phyloP scores from a whole-genome alignment of 64 coral and sea anemone genomes.

The Montipora capricornis region DNA sequence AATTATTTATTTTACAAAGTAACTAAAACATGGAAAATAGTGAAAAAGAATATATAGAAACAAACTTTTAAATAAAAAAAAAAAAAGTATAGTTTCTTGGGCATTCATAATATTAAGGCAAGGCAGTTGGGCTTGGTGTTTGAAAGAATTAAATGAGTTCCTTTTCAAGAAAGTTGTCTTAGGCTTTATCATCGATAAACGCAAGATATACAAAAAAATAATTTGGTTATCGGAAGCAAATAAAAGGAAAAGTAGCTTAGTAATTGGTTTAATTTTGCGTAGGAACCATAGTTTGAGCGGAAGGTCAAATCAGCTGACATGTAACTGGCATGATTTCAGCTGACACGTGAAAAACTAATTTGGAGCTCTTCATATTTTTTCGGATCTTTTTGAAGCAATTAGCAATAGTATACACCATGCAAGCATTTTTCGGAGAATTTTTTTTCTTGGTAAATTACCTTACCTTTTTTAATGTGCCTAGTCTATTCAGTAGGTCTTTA shows the following conservation, averaged over 20 bases:
- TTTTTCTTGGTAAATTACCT: no score
- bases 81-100: no score
- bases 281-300: not conserved
- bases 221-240: constrained; percentile 34
- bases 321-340: not conserved
- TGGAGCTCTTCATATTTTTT: not conserved
- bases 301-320: not conserved
- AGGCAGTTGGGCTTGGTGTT: no score
- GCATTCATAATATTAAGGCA: not conserved
- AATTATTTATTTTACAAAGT: not conserved
- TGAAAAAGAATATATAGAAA: not conserved
- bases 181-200: not conserved
- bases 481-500: no score
- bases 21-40: not conserved
- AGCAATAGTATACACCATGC: no score
- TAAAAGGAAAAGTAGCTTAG: not conserved
- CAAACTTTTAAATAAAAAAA: no score
- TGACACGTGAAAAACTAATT: not conserved
- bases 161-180: no score
- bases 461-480: no score
- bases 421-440: no score
- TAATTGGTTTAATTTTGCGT: constrained; percentile 43
- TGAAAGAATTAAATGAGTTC: no score
- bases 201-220: not conserved
- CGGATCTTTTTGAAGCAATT: no score